Percentiles rank a stretch among this genome's conserved stretches.
phyloP scores from a whole-genome alignment of 2,797 vertebrate genomes.

The Mus minutoides region DNA sequence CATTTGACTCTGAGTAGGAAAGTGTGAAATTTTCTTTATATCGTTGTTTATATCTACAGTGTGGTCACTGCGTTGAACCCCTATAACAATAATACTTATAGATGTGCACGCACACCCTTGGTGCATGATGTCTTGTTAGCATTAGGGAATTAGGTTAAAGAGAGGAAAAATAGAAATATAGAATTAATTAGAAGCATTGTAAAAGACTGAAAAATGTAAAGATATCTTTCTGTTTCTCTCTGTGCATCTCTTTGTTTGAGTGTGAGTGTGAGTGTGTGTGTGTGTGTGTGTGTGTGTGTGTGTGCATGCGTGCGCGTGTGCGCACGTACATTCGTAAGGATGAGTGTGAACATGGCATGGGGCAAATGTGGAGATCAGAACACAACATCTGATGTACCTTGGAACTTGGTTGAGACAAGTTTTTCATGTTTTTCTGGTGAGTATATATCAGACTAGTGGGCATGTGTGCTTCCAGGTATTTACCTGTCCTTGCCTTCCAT shows the following conservation, averaged over 20 bases:
- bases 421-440: not conserved
- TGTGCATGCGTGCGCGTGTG: too few relatives aligned
- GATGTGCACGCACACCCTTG: not conserved
- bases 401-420: not conserved
- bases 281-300: not conserved
- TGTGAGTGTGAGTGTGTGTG: not conserved
- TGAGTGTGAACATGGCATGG: not conserved
- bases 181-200: not conserved
- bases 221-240: not conserved
- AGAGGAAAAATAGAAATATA: constrained; percentile 44
- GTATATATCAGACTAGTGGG: not conserved
- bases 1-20: constrained; percentile 34
- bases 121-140: not conserved
- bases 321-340: not conserved
- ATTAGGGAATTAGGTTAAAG: not conserved
- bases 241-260: not conserved
- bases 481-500: too few relatives aligned
- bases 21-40: not conserved
- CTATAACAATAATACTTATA: not conserved
- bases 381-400: not conserved
- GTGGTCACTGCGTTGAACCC: fast-evolving
- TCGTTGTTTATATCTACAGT: not conserved
- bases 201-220: not conserved
- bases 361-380: not conserved
- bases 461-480: not conserved